Percentiles rank a stretch among this genome's conserved stretches.
Evolutionary conservation across 2,113 vertebrate species (phyloP).

Genomic region (Macquaria australasica): DNA sequence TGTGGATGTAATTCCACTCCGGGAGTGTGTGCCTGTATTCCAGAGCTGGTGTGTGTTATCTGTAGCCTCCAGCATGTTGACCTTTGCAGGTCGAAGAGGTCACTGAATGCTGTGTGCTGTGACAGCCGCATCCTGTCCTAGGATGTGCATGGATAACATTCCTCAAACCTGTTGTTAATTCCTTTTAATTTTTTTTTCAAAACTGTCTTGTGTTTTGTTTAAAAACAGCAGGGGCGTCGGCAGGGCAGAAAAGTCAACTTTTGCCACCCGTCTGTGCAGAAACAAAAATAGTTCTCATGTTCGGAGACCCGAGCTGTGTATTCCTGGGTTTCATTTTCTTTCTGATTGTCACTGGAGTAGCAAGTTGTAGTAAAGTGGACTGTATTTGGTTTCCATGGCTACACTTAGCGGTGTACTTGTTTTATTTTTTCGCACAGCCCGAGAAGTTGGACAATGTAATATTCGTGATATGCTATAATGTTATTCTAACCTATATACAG

Average conservation of each 20-base stretch:
- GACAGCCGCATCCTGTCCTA: slow-evolving; percentile 70
- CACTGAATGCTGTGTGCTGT: slow-evolving; percentile 32
- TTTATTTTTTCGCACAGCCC: background rate
- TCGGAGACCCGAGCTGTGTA: background rate
- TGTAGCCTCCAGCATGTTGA: slow-evolving; percentile 45
- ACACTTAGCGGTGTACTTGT: background rate
- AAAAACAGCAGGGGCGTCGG: slow-evolving; percentile 68
- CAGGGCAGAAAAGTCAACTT: slow-evolving; percentile 64
- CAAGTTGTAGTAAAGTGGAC: background rate
- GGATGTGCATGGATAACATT: slow-evolving; percentile 71
- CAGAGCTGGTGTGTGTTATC: slow-evolving; percentile 50
- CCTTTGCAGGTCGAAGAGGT: slow-evolving; percentile 45
- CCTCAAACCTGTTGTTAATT: slow-evolving; percentile 72
- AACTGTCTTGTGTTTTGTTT: slow-evolving; percentile 67
- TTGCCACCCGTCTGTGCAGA: slow-evolving; percentile 40
- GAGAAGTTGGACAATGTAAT: background rate
- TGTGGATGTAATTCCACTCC: background rate
- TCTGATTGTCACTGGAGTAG: background rate
- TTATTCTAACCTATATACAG: background rate
- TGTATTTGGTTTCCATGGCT: slow-evolving; percentile 8
- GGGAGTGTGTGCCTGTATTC: slow-evolving; percentile 1
- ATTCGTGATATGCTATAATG: background rate
- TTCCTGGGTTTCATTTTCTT: slow-evolving; percentile 11
- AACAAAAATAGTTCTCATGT: slow-evolving; percentile 69
- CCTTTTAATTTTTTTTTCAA: slow-evolving; percentile 19